Percentiles rank a stretch among this genome's conserved stretches.
Evolutionary conservation across 2,797 vertebrate genomes (phyloP).

Genomic region (Tamandua tetradactyla): DNA sequence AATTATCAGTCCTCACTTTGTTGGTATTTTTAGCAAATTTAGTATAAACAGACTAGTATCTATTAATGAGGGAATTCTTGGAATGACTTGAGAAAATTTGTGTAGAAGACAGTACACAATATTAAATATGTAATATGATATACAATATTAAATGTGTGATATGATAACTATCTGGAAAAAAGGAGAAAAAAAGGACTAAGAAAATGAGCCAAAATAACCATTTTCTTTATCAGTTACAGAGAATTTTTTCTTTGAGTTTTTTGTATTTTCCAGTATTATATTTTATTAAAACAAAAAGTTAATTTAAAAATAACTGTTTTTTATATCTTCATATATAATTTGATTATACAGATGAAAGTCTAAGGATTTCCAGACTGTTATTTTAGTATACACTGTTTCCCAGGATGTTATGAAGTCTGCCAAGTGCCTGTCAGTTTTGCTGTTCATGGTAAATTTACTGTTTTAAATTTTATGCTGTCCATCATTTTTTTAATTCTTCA

Average conservation of each 20-base stretch:
- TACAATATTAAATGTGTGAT: background rate
- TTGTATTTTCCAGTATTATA: conserved; percentile 12
- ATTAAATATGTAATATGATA: background rate
- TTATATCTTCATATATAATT: background rate
- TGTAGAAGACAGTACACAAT: background rate
- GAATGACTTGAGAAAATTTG: conserved; percentile 25
- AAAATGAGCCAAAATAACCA: conserved; percentile 23
- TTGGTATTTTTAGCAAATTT: conserved; percentile 33
- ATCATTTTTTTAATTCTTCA: background rate
- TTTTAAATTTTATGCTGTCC: background rate
- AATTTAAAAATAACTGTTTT: conserved; percentile 22
- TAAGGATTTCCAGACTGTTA: background rate
- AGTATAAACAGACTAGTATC: background rate
- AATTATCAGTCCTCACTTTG: background rate
- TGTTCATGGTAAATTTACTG: background rate
- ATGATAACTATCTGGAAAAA: background rate
- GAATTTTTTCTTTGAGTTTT: background rate
- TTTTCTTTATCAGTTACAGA: conserved; percentile 1
- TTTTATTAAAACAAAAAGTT: conserved; percentile 5
- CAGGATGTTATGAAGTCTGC: background rate
- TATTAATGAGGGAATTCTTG: background rate
- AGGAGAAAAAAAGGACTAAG: background rate
- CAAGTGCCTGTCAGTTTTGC: background rate
- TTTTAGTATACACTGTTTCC: background rate
- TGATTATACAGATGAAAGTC: background rate